Percentiles rank a stretch among this genome's conserved stretches.
These are phyloP conservation scores for Timema cristinae DNA, from an alignment of 2,888 invertebrate genomes.

Conservation along the genomic window DNA sequence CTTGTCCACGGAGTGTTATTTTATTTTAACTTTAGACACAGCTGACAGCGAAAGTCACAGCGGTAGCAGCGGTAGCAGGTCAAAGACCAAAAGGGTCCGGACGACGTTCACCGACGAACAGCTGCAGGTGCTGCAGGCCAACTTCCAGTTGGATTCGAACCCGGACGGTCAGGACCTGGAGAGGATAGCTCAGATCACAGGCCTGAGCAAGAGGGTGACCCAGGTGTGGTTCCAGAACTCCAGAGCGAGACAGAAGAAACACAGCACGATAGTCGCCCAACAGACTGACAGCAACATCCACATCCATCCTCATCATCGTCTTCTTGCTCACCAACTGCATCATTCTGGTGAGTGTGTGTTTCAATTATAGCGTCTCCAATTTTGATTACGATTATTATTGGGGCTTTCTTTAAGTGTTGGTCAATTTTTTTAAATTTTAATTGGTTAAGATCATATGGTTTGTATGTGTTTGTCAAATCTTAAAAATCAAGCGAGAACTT, in stretches of 20 bases:
- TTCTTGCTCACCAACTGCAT: too few species aligned
- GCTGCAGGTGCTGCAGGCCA: slow-evolving; percentile 91
- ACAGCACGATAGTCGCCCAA: slow-evolving; percentile 41
- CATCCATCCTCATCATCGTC: too few species aligned
- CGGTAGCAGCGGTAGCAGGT: slow-evolving; percentile 80
- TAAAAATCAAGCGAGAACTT: too few species aligned
- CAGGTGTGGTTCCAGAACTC: slow-evolving; percentile 98
- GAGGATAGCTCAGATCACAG: slow-evolving; percentile 95
- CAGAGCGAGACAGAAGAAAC: slow-evolving; percentile 91
- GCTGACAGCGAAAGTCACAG: slow-evolving; percentile 71
- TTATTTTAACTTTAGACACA: background rate
- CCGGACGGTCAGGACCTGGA: slow-evolving; percentile 98
- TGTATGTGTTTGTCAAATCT: too few species aligned
- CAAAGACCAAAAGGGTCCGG: slow-evolving; percentile 94
- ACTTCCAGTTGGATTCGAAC: slow-evolving; percentile 97
- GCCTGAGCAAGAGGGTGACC: slow-evolving; percentile 90
- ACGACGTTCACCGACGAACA: slow-evolving; percentile 99
- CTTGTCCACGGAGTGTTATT: too few species aligned
- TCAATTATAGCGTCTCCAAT: too few species aligned
- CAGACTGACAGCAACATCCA: too few species aligned
- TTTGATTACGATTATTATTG: too few species aligned
- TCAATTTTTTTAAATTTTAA: too few species aligned
- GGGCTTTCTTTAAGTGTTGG: too few species aligned
- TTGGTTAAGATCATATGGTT: too few species aligned
- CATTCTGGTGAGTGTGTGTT: too few species aligned